Conservation (phyloP, 2,888 invertebrate species). For the Drepana falcataria region DNA sequence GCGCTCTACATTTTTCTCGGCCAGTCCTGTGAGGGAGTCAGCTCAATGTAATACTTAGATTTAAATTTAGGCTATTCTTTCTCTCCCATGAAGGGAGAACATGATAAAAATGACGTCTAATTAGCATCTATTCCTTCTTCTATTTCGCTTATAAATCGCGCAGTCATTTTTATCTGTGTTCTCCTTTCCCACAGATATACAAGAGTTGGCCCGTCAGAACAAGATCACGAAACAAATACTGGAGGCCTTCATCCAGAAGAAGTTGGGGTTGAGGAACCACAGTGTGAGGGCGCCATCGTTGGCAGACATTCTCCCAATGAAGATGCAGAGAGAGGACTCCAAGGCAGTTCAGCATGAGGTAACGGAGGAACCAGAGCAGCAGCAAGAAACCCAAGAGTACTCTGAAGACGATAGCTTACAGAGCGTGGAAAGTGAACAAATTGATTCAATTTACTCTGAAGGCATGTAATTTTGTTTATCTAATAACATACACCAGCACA, state of each 20-base stretch:
- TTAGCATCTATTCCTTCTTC: constrained; percentile 22
- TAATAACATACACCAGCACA: too few relatives aligned
- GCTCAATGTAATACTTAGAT: not conserved
- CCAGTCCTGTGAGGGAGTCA: too few relatives aligned
- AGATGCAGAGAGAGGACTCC: constrained; percentile 40
- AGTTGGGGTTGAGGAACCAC: constrained; percentile 78
- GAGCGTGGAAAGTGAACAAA: constrained; percentile 85
- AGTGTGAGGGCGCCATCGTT: constrained; percentile 78
- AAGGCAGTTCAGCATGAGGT: constrained; percentile 12
- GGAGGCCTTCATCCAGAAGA: constrained; percentile 84
- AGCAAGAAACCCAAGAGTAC: constrained; percentile 34
- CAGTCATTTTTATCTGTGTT: constrained; percentile 76
- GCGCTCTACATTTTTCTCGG: too few relatives aligned
- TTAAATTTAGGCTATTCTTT: constrained; percentile 8
- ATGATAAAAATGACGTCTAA: constrained; percentile 75
- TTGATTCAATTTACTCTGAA: constrained; percentile 80
- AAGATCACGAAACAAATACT: constrained; percentile 87
- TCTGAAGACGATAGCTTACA: constrained; percentile 78
- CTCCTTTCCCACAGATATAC: constrained; percentile 70
- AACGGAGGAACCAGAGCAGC: constrained; percentile 13
- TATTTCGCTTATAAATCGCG: constrained; percentile 27
- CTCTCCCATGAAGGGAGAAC: constrained; percentile 50
- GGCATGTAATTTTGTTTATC: constrained; percentile 32
- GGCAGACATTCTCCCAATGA: constrained; percentile 81
- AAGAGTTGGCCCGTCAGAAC: constrained; percentile 85